Conservation (phyloP, 1,140 invertebrate genomes). For the Scylla paramamosain region DNA sequence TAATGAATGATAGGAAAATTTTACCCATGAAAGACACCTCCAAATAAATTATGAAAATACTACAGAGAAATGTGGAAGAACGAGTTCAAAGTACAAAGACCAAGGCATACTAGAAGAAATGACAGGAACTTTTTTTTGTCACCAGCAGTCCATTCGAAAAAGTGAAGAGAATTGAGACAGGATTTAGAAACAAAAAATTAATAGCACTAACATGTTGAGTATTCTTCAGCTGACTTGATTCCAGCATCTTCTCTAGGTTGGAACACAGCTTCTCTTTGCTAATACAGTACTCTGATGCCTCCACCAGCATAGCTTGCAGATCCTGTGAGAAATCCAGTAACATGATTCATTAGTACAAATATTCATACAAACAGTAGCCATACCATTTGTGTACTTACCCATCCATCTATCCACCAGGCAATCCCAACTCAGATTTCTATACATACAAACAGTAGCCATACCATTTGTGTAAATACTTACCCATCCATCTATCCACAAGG, state of each 20-base stretch:
- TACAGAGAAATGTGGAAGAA: neutral
- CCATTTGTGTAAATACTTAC: no score
- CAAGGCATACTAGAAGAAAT: no score
- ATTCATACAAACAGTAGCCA: no score
- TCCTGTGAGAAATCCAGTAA: conserved; percentile 13
- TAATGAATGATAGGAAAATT: no score
- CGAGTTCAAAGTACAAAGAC: neutral
- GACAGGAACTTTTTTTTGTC: neutral
- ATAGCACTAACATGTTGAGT: neutral
- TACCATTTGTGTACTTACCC: no score
- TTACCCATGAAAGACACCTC: neutral
- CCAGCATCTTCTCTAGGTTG: neutral
- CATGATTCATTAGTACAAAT: neutral
- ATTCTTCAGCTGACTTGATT: neutral
- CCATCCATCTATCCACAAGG: no score
- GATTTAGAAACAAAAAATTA: neutral
- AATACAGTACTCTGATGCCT: conserved; percentile 29
- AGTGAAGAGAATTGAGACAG: neutral
- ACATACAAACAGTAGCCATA: no score
- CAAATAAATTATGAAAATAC: neutral
- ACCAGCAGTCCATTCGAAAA: neutral
- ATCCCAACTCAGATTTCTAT: no score
- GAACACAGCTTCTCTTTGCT: conserved; percentile 13
- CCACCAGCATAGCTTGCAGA: conserved; percentile 23
- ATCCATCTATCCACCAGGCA: no score